A percentile compares a stretch with the other conserved stretches of the same genome.
Conservation (phyloP, 2,113 vertebrate genomes). For the Leptocoma aspasia region DNA sequence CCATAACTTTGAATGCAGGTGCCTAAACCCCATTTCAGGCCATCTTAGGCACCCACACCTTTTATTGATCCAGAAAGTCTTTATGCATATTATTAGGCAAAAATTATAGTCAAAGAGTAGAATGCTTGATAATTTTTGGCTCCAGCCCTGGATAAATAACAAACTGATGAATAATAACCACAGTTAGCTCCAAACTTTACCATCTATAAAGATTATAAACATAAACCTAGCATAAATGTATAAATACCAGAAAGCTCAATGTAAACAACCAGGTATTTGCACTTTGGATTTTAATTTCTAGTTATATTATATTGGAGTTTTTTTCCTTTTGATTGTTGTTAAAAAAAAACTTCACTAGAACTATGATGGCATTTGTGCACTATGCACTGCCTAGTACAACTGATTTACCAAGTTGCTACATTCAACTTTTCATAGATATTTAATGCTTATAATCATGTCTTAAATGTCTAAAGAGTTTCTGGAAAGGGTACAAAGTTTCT, state of each 20-base stretch:
- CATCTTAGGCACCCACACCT: neutral
- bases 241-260: neutral
- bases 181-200: neutral
- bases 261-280: neutral
- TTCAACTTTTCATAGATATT: neutral
- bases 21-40: neutral
- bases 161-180: neutral
- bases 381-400: neutral
- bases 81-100: neutral
- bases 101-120: neutral
- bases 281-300: neutral
- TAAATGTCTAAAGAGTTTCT: neutral
- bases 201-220: neutral
- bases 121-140: neutral
- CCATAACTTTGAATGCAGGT: neutral
- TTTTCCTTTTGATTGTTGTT: neutral
- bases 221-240: neutral
- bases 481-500: neutral
- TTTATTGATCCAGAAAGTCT: neutral
- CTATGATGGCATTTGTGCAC: slow-evolving; percentile 56
- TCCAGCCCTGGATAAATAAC: neutral
- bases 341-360: neutral
- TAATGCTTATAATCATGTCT: neutral
- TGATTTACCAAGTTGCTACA: neutral
- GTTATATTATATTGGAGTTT: neutral